These are phyloP conservation scores for Zaprionus davidi DNA, from an alignment of 1,140 invertebrate genomes.

Conservation along the genomic window DNA sequence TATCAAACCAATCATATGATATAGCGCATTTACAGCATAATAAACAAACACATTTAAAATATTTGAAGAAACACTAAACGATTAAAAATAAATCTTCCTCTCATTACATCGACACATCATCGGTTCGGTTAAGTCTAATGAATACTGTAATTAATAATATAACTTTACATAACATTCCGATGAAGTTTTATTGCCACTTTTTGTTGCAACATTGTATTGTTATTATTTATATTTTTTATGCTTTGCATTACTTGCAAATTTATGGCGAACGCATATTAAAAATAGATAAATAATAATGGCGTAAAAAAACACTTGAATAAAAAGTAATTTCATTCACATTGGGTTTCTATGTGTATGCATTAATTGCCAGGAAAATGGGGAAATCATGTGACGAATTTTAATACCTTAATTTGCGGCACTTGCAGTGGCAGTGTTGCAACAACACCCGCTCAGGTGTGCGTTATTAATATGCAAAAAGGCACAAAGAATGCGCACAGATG, in stretches of 20 bases:
- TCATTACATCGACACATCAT: background rate
- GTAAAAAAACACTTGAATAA: slow-evolving; percentile 4
- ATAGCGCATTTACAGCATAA: too few relatives aligned
- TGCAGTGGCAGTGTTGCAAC: background rate
- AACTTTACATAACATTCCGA: background rate
- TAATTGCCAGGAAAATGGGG: slow-evolving; percentile 33
- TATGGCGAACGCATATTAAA: slow-evolving; percentile 32
- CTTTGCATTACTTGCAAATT: slow-evolving; percentile 15
- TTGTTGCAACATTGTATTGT: background rate
- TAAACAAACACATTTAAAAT: too few relatives aligned
- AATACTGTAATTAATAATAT: slow-evolving; percentile 31
- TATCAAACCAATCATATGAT: too few relatives aligned
- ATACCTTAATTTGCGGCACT: slow-evolving; percentile 43
- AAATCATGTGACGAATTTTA: slow-evolving; percentile 55
- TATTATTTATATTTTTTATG: background rate
- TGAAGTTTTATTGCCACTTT: slow-evolving; percentile 2
- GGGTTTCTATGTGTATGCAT: slow-evolving; percentile 30
- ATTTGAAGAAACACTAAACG: background rate
- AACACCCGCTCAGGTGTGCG: slow-evolving; percentile 23
- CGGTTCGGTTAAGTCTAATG: slow-evolving; percentile 16
- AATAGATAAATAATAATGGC: slow-evolving; percentile 39
- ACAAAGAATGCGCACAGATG: slow-evolving; percentile 32
- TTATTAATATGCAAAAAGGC: slow-evolving; percentile 37
- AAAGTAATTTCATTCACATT: slow-evolving; percentile 22
- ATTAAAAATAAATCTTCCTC: background rate